Evolutionary conservation across 2,888 invertebrate genomes (phyloP), one percentile per base, ranked within the genome.

Genomic region (Odontocolon sp.): DNA sequence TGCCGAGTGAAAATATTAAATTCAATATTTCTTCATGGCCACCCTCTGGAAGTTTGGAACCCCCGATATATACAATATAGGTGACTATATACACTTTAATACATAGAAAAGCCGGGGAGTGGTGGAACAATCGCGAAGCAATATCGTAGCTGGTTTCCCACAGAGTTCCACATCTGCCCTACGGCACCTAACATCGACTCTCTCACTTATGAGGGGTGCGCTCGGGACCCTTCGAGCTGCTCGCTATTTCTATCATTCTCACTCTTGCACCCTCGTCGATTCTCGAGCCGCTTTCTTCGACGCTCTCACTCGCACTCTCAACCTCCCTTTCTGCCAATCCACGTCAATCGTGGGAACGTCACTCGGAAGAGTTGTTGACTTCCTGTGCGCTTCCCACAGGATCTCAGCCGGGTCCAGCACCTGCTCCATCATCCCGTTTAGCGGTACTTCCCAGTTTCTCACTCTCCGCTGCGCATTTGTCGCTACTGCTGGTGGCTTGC

Each of bases 291-390:
- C 40, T 63, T 54, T 63, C 54, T 71, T 57, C 31, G 33, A 67
- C 76, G 57, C 57, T 21, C 72, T 67, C 66, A 40, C 56, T 33
- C 54, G 23, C 16, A 59, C 61, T 28, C 52, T 45, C 68, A 36
- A 61, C 54, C 57, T 47, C 54, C 59, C 56, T 18, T 57, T 31
- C 56, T 72, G 72, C 70, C 77, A 61, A 66, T 71, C 72, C 71
- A 14, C 81, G 74, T 89, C 89, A 88, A 86, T 89, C 90, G 89
- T 91, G 91, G 91, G 89, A 90, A 88, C 88, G 85, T 77, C 81
- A 88, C 87, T 88, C 87, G 88, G 87, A 89, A 88, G 89, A 89
- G 89, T 90, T 88, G 87, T 90, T 90, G 90, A 90, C 90, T 90
- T 90, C 89, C 89, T 88, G 85, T 84, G 82, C 69, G 87, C 88